phyloP scores from a whole-genome alignment of 2,888 invertebrate genomes.

The Drosophila macrospina region DNA sequence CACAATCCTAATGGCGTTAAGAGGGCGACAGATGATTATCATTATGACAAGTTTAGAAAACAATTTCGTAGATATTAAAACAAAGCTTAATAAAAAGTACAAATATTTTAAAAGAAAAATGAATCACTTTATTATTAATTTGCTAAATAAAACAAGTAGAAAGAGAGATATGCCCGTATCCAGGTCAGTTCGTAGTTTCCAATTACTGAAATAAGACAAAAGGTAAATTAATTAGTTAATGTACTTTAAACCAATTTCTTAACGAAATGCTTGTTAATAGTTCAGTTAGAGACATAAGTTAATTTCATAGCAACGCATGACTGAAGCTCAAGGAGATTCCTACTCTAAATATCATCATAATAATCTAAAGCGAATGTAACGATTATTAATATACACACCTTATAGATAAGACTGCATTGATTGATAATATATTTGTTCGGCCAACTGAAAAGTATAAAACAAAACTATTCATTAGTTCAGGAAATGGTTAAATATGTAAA shows the following conservation, averaged over 20 bases:
- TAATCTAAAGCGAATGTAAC: background rate
- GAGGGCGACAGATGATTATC: constrained; percentile 98
- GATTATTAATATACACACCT: constrained; percentile 30
- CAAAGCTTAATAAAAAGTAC: constrained; percentile 22
- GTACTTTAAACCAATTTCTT: background rate
- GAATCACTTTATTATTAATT: constrained; percentile 9
- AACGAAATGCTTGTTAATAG: background rate
- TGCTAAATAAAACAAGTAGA: background rate
- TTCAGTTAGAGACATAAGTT: constrained; percentile 58
- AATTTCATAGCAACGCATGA: constrained; percentile 77
- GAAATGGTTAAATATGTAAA: background rate
- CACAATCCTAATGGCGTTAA: constrained; percentile 89
- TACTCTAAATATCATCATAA: constrained; percentile 67
- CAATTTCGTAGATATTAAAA: constrained; percentile 94
- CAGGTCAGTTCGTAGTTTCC: background rate
- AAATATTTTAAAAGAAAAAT: constrained; percentile 11
- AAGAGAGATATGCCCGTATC: no score
- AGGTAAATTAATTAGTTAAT: constrained; percentile 8
- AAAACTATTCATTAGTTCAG: background rate
- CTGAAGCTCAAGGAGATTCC: constrained; percentile 82
- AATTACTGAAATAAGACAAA: constrained; percentile 16
- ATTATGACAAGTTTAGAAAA: constrained; percentile 98
- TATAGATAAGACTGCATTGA: background rate
- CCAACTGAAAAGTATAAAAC: constrained; percentile 4
- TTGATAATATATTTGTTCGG: no score